These are phyloP conservation scores for Drosophila eugracilis DNA, from an alignment of 1,140 invertebrate genomes.

Conservation along the genomic window DNA sequence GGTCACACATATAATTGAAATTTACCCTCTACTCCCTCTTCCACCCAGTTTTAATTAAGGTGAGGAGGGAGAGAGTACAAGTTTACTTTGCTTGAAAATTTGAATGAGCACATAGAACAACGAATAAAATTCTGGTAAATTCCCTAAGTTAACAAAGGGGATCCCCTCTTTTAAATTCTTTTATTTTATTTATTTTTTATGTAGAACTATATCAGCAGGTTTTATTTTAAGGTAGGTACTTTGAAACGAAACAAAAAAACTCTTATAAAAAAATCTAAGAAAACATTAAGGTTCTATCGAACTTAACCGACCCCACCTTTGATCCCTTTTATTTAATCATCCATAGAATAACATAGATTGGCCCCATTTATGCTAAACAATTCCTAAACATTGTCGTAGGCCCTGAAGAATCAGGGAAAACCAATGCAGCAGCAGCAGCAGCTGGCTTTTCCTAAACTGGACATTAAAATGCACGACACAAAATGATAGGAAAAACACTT, in stretches of 20 bases:
- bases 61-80: not conserved
- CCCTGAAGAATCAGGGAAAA: slow-evolving; percentile 5
- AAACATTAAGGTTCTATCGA: no score
- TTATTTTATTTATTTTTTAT: not conserved
- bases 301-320: not conserved
- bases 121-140: slow-evolving; percentile 5
- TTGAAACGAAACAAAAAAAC: no score
- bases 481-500: slow-evolving; percentile 57
- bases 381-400: slow-evolving; percentile 45
- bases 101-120: not conserved
- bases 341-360: slow-evolving; percentile 3
- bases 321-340: not conserved
- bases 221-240: not conserved
- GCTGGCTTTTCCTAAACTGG: slow-evolving; percentile 53
- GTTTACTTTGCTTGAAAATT: not conserved
- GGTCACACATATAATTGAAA: slow-evolving; percentile 79
- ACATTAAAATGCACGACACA: slow-evolving; percentile 74
- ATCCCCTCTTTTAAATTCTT: not conserved
- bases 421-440: slow-evolving; percentile 23
- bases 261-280: no score
- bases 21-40: slow-evolving; percentile 2
- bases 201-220: not conserved
- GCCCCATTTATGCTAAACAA: slow-evolving; percentile 24
- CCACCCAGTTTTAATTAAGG: slow-evolving; percentile 60
- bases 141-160: not conserved